Percentiles rank a stretch among this genome's conserved stretches.
Evolutionary conservation across 2,888 invertebrate species (phyloP).

Genomic region (Harpalus rubripes): DNA sequence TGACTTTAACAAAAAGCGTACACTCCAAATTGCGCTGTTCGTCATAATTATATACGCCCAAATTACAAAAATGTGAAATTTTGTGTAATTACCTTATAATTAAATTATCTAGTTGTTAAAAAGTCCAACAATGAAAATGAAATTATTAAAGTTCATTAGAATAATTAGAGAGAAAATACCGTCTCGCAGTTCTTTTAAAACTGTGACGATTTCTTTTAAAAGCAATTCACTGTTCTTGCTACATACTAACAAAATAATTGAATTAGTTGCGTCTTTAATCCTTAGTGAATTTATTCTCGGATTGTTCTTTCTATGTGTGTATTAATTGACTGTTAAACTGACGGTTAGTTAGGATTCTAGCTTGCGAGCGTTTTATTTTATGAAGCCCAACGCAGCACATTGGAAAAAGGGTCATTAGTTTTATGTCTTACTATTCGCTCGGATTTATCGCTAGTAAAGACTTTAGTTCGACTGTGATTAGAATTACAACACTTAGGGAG

Average conservation of each 20-base stretch:
- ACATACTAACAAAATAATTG: conserved; percentile 1
- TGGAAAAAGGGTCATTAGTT: conserved; percentile 35
- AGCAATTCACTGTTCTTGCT: neutral
- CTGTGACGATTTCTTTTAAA: neutral
- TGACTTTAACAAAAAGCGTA: neutral
- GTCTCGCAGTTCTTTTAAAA: neutral
- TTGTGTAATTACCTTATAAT: conserved; percentile 6
- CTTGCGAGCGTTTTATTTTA: neutral
- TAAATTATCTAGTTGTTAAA: conserved; percentile 19
- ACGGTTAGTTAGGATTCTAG: neutral
- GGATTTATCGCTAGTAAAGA: conserved; percentile 9
- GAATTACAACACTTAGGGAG: neutral
- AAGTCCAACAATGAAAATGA: conserved; percentile 20
- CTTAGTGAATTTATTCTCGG: neutral
- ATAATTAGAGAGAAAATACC: neutral
- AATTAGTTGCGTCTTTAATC: neutral
- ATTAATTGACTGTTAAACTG: neutral
- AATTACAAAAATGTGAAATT: neutral
- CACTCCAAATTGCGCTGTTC: neutral
- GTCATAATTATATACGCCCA: neutral
- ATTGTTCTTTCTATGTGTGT: neutral
- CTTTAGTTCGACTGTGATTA: neutral
- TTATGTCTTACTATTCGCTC: conserved; percentile 15
- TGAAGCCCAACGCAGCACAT: neutral
- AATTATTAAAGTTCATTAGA: conserved; percentile 21